Conservation (phyloP, 2,113 vertebrate genomes). For the Motacilla tschutschensis region DNA sequence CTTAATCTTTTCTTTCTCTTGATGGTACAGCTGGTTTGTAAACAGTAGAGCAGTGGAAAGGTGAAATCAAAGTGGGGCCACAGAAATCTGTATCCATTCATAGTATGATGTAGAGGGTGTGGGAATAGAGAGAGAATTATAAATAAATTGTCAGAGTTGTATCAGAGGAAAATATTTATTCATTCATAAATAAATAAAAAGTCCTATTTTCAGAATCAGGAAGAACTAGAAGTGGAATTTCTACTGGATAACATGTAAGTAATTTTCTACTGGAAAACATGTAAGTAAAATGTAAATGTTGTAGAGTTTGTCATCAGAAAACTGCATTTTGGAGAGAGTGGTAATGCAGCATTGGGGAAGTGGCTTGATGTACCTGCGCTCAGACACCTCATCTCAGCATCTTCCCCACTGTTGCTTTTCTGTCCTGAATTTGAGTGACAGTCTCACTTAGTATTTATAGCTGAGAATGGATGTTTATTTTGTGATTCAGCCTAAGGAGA, state of each 20-base stretch:
- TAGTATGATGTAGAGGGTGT: neutral
- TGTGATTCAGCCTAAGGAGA: neutral
- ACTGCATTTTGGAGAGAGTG: neutral
- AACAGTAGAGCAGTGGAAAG: neutral
- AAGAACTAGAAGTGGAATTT: constrained; percentile 65
- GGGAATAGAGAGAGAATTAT: neutral
- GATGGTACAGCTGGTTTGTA: neutral
- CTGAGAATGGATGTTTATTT: neutral
- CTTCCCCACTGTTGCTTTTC: neutral
- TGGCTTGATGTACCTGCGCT: neutral
- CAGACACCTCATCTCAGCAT: neutral
- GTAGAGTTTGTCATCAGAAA: neutral
- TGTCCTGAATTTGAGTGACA: neutral
- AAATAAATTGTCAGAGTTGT: neutral
- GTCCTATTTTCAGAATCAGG: constrained; percentile 38
- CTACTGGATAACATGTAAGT: constrained; percentile 63
- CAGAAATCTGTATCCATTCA: neutral
- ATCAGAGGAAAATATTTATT: neutral
- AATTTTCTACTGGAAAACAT: constrained; percentile 51
- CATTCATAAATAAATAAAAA: neutral
- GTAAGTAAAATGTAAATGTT: constrained; percentile 42
- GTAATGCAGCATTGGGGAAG: neutral
- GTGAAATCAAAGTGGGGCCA: neutral
- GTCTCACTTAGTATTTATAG: neutral
- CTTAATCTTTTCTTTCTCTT: neutral